phyloP scores from a whole-genome alignment of 1,140 invertebrate species.

The Camponotus floridanus region DNA sequence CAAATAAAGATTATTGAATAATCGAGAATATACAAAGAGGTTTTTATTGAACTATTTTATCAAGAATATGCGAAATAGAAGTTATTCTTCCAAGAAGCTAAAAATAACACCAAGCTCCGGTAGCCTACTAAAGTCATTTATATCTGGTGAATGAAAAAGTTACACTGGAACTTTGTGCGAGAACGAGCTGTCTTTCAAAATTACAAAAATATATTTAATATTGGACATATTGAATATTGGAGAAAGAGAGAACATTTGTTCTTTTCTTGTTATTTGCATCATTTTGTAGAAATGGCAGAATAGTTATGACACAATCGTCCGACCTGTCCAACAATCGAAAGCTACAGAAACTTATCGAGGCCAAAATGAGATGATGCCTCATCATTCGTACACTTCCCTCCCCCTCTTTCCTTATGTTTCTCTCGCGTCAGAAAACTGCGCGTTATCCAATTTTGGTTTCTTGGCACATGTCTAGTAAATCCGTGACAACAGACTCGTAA shows the following conservation, averaged over 20 bases:
- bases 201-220: not conserved
- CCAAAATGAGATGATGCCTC: constrained; percentile 13
- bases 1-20: constrained; percentile 75
- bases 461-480: constrained; percentile 43
- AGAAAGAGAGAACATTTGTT: not conserved
- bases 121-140: constrained; percentile 31
- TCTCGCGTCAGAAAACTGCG: constrained; percentile 46
- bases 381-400: not conserved
- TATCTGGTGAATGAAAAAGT: not conserved
- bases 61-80: constrained; percentile 82
- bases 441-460: constrained; percentile 58
- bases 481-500: constrained; percentile 39
- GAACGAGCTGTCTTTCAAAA: not conserved
- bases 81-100: constrained; percentile 83
- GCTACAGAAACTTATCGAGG: not conserved
- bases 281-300: not conserved
- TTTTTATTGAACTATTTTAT: constrained; percentile 74
- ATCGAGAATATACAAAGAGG: no score
- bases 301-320: not conserved
- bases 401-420: constrained; percentile 36
- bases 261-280: not conserved
- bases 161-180: not conserved
- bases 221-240: not conserved
- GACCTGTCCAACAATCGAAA: not conserved
- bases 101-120: constrained; percentile 82